Evolutionary conservation across 2,888 invertebrate genomes (phyloP), one percentile per base, ranked within the genome.

Genomic region (Eupithecia abbreviata): DNA sequence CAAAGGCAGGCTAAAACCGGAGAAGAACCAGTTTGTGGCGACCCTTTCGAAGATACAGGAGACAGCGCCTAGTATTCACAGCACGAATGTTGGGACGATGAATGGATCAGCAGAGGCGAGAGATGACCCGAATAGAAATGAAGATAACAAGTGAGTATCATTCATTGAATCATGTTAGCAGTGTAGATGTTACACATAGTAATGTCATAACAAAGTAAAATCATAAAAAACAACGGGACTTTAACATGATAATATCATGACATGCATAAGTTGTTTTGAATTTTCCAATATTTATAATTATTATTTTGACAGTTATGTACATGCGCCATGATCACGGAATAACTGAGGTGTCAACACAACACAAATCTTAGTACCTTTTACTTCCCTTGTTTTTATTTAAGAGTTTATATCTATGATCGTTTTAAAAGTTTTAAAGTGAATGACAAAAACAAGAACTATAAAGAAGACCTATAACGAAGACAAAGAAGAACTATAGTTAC

Each of bases 21-120:
- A 95, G 78, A 95, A 92, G 81, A 90, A 84, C 82, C 92, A 94
- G 73, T 96, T 96, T 82, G 96, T 96, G 51, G 94, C 96, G 71
- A 96, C 96, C 0, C 86, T 96, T 73, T 95, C 96, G 62, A 96
- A 96, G 84, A 97, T 97, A 89, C 96, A 96, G 80, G 97, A 96
- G 85, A 96, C 96, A 77, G 92, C 95, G 74, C 93, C 95, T 4
- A 91, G 92, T 74, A 85, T 90, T 82, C 92, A 92, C 79, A 91
- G 90, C 78, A 89, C 87, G 80, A 92, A 93, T 80, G 82, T 87
- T 74, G 92, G 92, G 45, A 89, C 90, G 1, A 82, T 94, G 65
- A 93, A 96, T 83, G 96, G 96, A 67, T 90, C 94, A 13, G 89
- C 91, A 18, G 89, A 90, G 68, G 74, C 80, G 75, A 89, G 87